Percentiles rank a stretch among this genome's conserved stretches.
Evolutionary conservation across 2,888 invertebrate species (phyloP).

Genomic region (Seladonia tumulorum): DNA sequence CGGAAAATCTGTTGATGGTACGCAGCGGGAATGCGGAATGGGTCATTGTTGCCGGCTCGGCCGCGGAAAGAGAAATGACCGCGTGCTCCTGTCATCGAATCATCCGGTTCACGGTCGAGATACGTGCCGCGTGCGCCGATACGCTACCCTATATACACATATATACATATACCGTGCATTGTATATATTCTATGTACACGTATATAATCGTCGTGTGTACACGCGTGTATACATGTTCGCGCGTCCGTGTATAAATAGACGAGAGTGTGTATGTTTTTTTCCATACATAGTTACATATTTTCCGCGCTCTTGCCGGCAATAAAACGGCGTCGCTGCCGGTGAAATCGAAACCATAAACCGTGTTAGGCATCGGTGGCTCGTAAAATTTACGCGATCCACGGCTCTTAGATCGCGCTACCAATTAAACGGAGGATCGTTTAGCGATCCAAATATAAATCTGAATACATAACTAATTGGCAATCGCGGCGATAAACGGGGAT

Average conservation of each 20-base stretch:
- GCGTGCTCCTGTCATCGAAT: slow-evolving; percentile 67
- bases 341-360: slow-evolving; percentile 57
- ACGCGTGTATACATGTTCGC: neutral
- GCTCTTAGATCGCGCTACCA: slow-evolving; percentile 34
- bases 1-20: slow-evolving; percentile 64
- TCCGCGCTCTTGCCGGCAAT: slow-evolving; percentile 48
- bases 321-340: slow-evolving; percentile 45
- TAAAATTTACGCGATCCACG: slow-evolving; percentile 56
- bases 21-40: slow-evolving; percentile 63
- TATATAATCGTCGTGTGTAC: neutral
- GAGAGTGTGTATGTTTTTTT: slow-evolving; percentile 17
- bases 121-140: slow-evolving; percentile 40
- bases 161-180: neutral
- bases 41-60: slow-evolving; percentile 64
- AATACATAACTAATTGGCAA: slow-evolving; percentile 11
- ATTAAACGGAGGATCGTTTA: slow-evolving; percentile 33
- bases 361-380: slow-evolving; percentile 56
- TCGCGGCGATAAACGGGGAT: slow-evolving; percentile 23
- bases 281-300: slow-evolving; percentile 17
- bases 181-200: neutral
- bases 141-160: slow-evolving; percentile 31
- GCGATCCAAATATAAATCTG: slow-evolving; percentile 19
- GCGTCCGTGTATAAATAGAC: neutral
- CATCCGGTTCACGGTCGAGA: slow-evolving; percentile 63
- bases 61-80: slow-evolving; percentile 67